Evolutionary conservation across 2,797 vertebrate species (phyloP).

Genomic region (Paramormyrops hopkinsi): DNA sequence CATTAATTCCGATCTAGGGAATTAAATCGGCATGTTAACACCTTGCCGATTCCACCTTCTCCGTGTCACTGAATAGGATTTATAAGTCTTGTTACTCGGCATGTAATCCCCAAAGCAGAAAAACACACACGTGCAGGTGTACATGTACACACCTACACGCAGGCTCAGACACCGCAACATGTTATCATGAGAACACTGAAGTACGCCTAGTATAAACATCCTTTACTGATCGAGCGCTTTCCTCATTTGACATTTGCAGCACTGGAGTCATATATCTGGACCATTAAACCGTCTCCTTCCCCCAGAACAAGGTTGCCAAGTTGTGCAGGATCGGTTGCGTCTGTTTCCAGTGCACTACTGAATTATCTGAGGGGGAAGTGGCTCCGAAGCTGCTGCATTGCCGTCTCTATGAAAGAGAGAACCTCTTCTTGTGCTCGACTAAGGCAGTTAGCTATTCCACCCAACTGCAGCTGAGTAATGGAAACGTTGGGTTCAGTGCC

Average conservation of each 20-base stretch:
- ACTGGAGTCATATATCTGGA: background rate
- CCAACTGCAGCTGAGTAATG: background rate
- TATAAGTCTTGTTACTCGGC: conserved; percentile 7
- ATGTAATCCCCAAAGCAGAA: background rate
- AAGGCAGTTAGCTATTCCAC: background rate
- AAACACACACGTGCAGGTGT: conserved; percentile 2
- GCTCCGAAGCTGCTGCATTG: background rate
- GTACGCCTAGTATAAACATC: background rate
- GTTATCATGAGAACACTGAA: background rate
- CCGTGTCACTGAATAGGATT: background rate
- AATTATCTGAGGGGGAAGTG: background rate
- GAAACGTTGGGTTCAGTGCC: background rate
- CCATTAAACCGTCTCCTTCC: background rate
- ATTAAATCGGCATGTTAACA: conserved; percentile 29
- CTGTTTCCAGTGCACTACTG: background rate
- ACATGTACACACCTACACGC: background rate
- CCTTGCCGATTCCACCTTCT: conserved; percentile 25
- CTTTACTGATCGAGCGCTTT: background rate
- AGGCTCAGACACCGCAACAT: background rate
- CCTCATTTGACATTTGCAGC: background rate
- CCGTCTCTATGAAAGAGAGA: background rate
- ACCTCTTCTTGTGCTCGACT: background rate
- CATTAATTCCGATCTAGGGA: conserved; percentile 24
- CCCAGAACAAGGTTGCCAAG: background rate
- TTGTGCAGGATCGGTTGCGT: background rate